These are phyloP conservation scores for Callospermophilus lateralis DNA, from an alignment of 2,113 vertebrate species.

Conservation along the genomic window DNA sequence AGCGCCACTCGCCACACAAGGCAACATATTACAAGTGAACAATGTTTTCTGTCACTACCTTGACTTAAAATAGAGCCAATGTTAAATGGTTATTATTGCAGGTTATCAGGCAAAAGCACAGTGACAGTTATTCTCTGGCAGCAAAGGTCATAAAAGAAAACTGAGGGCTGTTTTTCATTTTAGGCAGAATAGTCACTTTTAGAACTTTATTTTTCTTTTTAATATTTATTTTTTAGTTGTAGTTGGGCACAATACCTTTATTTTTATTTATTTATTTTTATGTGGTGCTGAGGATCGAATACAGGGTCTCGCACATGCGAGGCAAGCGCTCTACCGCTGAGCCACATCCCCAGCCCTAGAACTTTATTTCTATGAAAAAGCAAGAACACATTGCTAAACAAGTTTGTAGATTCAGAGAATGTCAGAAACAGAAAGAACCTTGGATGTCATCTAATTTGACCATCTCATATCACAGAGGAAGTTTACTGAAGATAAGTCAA, in stretches of 20 bases:
- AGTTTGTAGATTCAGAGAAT: slow-evolving; percentile 12
- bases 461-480: neutral
- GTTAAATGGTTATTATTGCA: slow-evolving; percentile 9
- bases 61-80: slow-evolving; percentile 54
- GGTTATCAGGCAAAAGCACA: slow-evolving; percentile 24
- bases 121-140: slow-evolving; percentile 37
- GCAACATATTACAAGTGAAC: slow-evolving; percentile 14
- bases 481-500: neutral
- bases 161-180: neutral
- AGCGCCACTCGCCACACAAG: neutral
- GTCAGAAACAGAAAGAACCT: slow-evolving; percentile 1
- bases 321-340: too few species aligned
- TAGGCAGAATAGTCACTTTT: slow-evolving; percentile 1
- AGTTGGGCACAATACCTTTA: too few species aligned
- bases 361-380: slow-evolving; percentile 40
- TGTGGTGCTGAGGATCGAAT: too few species aligned
- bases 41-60: slow-evolving; percentile 42
- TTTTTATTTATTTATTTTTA: too few species aligned
- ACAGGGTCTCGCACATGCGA: too few species aligned
- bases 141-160: slow-evolving; percentile 36
- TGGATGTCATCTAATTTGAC: slow-evolving; percentile 5
- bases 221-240: too few species aligned
- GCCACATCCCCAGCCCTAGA: too few species aligned
- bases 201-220: neutral
- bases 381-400: neutral